Evolutionary conservation across 2,888 invertebrate species (phyloP).

Genomic region (Thyatira batis): DNA sequence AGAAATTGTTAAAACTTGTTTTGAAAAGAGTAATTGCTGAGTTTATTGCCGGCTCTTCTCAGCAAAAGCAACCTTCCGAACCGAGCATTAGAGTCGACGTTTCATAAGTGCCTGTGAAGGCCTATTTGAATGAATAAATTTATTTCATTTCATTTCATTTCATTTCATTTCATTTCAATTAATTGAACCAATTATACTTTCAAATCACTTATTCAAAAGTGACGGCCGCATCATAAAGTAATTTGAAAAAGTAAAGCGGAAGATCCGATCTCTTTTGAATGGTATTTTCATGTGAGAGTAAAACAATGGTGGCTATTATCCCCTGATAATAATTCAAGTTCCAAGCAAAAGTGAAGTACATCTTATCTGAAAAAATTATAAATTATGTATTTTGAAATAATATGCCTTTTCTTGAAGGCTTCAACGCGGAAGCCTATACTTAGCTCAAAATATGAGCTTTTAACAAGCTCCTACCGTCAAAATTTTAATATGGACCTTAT

Average conservation of each 20-base stretch:
- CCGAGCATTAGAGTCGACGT: too few relatives aligned
- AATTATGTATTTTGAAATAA: constrained; percentile 31
- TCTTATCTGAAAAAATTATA: constrained; percentile 24
- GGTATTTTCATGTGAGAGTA: constrained; percentile 10
- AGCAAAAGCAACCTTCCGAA: too few relatives aligned
- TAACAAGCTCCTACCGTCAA: constrained; percentile 50
- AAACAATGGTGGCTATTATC: constrained; percentile 24
- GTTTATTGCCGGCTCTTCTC: too few relatives aligned
- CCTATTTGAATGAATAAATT: too few relatives aligned
- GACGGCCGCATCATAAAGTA: not conserved
- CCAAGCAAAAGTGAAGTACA: constrained; percentile 28
- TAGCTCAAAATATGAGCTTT: constrained; percentile 60
- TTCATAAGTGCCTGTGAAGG: too few relatives aligned
- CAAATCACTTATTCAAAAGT: not conserved
- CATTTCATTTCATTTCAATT: too few relatives aligned
- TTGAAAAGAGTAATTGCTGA: too few relatives aligned
- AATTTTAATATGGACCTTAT: constrained; percentile 36
- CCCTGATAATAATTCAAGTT: constrained; percentile 30
- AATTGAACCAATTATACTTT: not conserved
- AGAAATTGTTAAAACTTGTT: too few relatives aligned
- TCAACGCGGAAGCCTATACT: constrained; percentile 55
- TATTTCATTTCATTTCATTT: too few relatives aligned
- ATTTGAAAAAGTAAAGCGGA: not conserved
- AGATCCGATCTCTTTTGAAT: not conserved
- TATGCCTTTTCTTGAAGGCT: constrained; percentile 28